phyloP scores from a whole-genome alignment of 2,888 invertebrate genomes.

The Sisyra nigra region DNA sequence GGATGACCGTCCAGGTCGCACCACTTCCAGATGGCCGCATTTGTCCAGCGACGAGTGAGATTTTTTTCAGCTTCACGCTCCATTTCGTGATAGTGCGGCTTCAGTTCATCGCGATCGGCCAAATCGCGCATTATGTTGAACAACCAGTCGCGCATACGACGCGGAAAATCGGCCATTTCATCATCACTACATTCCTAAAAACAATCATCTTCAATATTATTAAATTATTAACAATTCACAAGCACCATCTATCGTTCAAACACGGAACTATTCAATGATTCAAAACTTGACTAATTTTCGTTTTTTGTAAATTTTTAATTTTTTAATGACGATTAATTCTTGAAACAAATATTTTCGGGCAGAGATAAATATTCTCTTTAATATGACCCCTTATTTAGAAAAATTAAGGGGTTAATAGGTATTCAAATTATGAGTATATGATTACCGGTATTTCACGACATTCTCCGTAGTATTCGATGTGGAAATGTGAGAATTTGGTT shows the following conservation, averaged over 20 bases:
- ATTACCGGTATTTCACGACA: conserved; percentile 64
- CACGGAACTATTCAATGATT: too few relatives aligned
- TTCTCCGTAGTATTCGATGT: conserved; percentile 87
- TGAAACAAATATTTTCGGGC: too few relatives aligned
- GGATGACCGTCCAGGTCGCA: conserved; percentile 92
- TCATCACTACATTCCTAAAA: conserved; percentile 59
- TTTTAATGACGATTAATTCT: too few relatives aligned
- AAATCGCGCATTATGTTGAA: conserved; percentile 94
- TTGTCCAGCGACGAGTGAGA: conserved; percentile 68
- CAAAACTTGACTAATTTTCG: too few relatives aligned
- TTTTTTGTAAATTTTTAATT: too few relatives aligned
- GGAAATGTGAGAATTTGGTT: conserved; percentile 64
- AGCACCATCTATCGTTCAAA: too few relatives aligned
- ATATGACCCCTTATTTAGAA: too few relatives aligned
- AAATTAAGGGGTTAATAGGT: too few relatives aligned
- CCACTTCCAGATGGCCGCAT: conserved; percentile 97
- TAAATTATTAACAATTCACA: too few relatives aligned
- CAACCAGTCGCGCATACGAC: conserved; percentile 96
- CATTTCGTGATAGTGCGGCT: conserved; percentile 69
- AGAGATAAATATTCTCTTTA: too few relatives aligned
- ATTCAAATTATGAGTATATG: conserved; percentile 10
- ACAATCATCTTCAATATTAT: background rate
- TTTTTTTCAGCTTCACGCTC: conserved; percentile 80
- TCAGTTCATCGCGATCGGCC: conserved; percentile 73
- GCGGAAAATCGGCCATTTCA: conserved; percentile 88